Conservation (phyloP, 2,888 invertebrate genomes). For the Scaptomyza reducta region DNA sequence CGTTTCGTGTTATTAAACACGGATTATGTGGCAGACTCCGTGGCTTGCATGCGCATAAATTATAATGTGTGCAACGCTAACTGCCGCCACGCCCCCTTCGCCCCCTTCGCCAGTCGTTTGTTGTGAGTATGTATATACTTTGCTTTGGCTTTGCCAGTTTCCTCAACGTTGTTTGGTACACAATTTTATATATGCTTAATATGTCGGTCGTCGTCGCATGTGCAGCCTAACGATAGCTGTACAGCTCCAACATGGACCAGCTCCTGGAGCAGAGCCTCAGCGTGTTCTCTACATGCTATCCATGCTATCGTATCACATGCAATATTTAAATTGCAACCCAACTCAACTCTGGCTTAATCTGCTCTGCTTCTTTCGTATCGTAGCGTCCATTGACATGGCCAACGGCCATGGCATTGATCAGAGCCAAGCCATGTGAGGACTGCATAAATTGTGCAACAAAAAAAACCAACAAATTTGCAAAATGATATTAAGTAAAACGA, state of each 20-base stretch:
- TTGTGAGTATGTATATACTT: constrained; percentile 13
- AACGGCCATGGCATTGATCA: constrained; percentile 77
- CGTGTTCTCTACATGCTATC: constrained; percentile 19
- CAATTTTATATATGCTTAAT: constrained; percentile 77
- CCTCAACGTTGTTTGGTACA: constrained; percentile 73
- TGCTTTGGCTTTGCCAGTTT: constrained; percentile 38
- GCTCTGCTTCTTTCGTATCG: constrained; percentile 9
- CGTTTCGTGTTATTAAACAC: constrained; percentile 79
- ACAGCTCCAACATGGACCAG: constrained; percentile 10
- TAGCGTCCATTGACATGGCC: constrained; percentile 69
- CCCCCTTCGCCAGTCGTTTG: constrained; percentile 3
- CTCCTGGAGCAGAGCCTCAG: constrained; percentile 10
- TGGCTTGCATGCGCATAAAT: constrained; percentile 79
- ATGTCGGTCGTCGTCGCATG: constrained; percentile 68
- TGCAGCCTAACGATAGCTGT: constrained; percentile 29
- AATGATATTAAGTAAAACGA: constrained; percentile 36
- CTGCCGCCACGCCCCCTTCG: constrained; percentile 51
- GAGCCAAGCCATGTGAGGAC: constrained; percentile 31
- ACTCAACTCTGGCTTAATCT: background rate
- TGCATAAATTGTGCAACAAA: constrained; percentile 42
- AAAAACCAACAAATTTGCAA: constrained; percentile 31
- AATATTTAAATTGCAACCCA: constrained; percentile 72
- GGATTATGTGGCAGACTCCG: constrained; percentile 80
- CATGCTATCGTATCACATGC: constrained; percentile 55
- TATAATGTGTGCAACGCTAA: constrained; percentile 66